Evolutionary conservation across 2,797 vertebrate genomes (phyloP).

Genomic region (Prionace glauca): DNA sequence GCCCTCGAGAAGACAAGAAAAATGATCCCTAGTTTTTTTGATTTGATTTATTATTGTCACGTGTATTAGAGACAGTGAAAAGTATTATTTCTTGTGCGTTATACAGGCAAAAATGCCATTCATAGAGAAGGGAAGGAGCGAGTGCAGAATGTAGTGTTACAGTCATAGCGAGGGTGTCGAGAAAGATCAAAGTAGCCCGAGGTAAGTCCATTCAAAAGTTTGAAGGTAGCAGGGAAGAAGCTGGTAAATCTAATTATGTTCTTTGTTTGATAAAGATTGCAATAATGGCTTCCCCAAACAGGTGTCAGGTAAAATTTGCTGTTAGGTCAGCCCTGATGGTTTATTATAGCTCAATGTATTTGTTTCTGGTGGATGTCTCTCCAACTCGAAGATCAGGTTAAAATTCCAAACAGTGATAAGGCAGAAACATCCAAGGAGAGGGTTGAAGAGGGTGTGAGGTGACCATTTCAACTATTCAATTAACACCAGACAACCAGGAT

Average conservation of each 20-base stretch:
- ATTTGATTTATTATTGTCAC: too few relatives aligned
- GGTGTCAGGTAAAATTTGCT: neutral
- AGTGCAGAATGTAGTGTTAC: too few relatives aligned
- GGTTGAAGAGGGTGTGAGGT: too few relatives aligned
- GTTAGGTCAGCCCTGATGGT: neutral
- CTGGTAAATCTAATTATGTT: too few relatives aligned
- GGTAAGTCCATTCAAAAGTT: too few relatives aligned
- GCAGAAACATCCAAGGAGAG: neutral
- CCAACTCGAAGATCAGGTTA: neutral
- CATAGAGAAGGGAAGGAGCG: too few relatives aligned
- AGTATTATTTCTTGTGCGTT: too few relatives aligned
- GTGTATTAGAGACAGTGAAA: too few relatives aligned
- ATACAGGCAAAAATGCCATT: too few relatives aligned
- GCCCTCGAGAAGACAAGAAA: neutral
- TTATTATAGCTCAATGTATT: neutral
- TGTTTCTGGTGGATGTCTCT: neutral
- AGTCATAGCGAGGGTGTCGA: too few relatives aligned
- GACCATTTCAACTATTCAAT: neutral
- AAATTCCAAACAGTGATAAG: neutral
- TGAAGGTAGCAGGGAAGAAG: too few relatives aligned
- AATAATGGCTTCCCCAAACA: neutral
- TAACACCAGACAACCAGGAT: neutral
- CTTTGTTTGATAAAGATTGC: neutral
- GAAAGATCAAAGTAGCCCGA: too few relatives aligned
- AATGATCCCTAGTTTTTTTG: neutral